These are phyloP conservation scores for Bovichtus diacanthus DNA, from an alignment of 2,797 vertebrate species.

Conservation along the genomic window DNA sequence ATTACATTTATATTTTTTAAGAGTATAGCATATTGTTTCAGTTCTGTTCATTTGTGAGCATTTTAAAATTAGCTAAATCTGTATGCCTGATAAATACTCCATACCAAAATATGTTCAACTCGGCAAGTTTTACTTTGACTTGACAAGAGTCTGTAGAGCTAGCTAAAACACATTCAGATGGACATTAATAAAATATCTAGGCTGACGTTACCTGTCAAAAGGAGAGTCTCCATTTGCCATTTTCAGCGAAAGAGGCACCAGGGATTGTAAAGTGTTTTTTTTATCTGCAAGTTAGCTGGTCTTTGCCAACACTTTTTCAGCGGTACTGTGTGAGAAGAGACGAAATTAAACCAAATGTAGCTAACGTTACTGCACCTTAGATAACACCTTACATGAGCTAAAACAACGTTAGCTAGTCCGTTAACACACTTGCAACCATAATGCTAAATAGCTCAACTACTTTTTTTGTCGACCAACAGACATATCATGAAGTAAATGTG, in stretches of 20 bases:
- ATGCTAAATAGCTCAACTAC: neutral
- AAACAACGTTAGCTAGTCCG: neutral
- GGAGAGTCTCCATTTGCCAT: conserved; percentile 20
- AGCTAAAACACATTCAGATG: neutral
- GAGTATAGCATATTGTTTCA: neutral
- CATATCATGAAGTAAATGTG: neutral
- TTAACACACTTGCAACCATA: neutral
- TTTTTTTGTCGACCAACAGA: neutral
- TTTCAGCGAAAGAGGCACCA: neutral
- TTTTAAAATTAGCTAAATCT: neutral
- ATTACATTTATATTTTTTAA: neutral
- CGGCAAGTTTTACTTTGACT: neutral
- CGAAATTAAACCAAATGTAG: neutral
- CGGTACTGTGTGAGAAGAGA: neutral
- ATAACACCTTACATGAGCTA: neutral
- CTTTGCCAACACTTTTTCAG: neutral
- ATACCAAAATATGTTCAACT: neutral
- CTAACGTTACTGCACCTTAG: neutral
- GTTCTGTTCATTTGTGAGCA: neutral
- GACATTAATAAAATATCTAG: neutral
- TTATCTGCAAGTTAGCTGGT: neutral
- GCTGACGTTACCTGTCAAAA: conserved; percentile 61
- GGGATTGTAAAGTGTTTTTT: too few relatives aligned
- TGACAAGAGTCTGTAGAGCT: neutral
- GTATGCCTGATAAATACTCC: neutral